Base-by-base conservation (phyloP, 2,113 vertebrate species). In the Laticauda colubrina region DNA sequence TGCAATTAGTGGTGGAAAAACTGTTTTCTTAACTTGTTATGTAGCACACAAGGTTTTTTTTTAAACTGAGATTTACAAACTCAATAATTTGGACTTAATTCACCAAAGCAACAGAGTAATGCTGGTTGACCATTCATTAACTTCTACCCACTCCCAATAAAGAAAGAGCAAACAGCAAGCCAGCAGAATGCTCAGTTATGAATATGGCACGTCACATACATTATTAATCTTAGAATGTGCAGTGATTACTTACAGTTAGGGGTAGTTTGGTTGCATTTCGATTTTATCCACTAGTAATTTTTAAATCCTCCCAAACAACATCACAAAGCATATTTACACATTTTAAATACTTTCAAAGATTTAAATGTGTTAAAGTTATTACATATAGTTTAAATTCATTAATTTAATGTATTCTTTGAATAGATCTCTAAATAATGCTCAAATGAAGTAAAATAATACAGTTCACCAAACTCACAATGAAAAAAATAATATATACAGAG, bases 1-100 rank as follows among this genome's bases (percentile, higher is more conserved):
- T 97, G 94, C 93, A 95, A n/a, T 94, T 96, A 96, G 92, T 90
- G 86, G 11, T 81, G 97, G 95, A 43, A 95, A 85, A 94, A 91
- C 61, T 90, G 34, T 69, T 48, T 90, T 90, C 87, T 87, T 86
- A 93, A 2, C 69, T 94, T 96, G 75, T 94, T 91, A 95, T 91
- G 45, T 69, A 92, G 87, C 95, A 89, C 92, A 93, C 4, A 94
- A 92, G 45, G 8, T 61, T 61, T 26, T 85, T 26, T 6, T 90
- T 95, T 93, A 69, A 54, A 23, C 92, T 54, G 86, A 94, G 39
- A 91, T 95, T 94, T 94, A 61, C 7, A 93, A 91, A 51, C 92
- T 88, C 54, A 86, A 7, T 92, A 91, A 90, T 94, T 90, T 61
- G 94, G 55, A 45, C 57, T 87, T 87, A 94, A 34, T 92, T 95